Conservation (phyloP, 1,140 invertebrate species). For the Pachyrhynchus sulphureomaculatus region DNA sequence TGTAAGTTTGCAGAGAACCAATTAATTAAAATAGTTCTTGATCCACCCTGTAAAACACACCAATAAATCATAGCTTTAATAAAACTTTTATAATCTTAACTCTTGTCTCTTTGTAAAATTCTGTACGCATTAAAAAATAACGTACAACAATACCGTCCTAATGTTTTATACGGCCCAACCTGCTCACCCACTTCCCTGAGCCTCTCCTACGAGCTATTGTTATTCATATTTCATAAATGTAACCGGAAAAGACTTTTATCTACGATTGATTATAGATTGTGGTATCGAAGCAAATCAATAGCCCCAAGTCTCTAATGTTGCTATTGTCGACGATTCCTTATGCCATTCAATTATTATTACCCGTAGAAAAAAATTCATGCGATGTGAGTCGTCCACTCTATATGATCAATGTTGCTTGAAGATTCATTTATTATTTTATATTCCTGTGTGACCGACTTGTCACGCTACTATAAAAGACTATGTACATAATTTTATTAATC, state of each 20-base stretch:
- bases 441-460: no score
- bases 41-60: no score
- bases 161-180: slow-evolving; percentile 1
- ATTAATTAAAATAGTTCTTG: no score
- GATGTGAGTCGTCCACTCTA: background rate
- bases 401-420: no score
- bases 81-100: no score
- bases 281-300: slow-evolving; percentile 7
- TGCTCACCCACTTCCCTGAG: slow-evolving; percentile 14
- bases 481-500: no score
- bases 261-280: slow-evolving; percentile 16
- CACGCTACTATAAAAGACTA: no score
- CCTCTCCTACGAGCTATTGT: slow-evolving; percentile 11
- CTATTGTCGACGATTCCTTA: slow-evolving; percentile 8
- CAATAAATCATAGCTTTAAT: no score
- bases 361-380: background rate
- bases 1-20: no score
- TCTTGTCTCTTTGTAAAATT: no score
- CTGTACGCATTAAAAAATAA: background rate
- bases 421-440: no score
- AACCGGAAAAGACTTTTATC: slow-evolving; percentile 17
- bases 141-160: background rate
- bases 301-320: background rate
- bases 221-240: slow-evolving; percentile 17
- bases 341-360: slow-evolving; percentile 4